Conservation (phyloP, 2,113 vertebrate genomes). For the Tamias sibiricus region DNA sequence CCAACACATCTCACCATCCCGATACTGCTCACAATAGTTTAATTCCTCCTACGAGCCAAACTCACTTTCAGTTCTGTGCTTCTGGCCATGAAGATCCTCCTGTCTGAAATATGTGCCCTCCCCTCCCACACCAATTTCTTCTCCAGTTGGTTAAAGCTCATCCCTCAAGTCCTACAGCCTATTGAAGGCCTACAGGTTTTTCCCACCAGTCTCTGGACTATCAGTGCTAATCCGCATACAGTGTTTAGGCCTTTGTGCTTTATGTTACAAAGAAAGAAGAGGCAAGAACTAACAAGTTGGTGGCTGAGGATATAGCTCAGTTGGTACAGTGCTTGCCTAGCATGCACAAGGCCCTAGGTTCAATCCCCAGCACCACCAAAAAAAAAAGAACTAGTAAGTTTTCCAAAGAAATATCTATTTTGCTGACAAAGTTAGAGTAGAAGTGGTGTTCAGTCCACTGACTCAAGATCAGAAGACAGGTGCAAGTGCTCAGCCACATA, state of each 20-base stretch:
- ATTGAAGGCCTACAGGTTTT: background rate
- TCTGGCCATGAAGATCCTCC: background rate
- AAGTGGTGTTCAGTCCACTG: background rate
- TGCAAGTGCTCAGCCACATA: background rate
- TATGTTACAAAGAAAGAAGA: conserved; percentile 9
- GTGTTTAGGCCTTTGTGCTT: background rate
- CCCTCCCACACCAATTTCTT: background rate
- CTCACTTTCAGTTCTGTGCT: background rate
- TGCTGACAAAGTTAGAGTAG: background rate
- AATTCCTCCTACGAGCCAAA: background rate
- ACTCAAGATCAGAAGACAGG: conserved; percentile 8
- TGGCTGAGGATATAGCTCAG: no score
- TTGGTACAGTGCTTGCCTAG: no score
- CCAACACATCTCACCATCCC: background rate
- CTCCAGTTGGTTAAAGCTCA: background rate
- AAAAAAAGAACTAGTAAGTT: background rate
- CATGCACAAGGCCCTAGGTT: no score
- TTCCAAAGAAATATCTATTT: background rate
- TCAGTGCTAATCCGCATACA: background rate
- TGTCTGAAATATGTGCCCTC: background rate
- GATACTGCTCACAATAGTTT: background rate
- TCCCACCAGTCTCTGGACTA: background rate
- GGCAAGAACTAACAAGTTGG: background rate
- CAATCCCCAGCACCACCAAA: no score
- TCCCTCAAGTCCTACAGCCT: background rate